Conservation (phyloP, 2,888 invertebrate species). For the Caenorhabditis becei region DNA sequence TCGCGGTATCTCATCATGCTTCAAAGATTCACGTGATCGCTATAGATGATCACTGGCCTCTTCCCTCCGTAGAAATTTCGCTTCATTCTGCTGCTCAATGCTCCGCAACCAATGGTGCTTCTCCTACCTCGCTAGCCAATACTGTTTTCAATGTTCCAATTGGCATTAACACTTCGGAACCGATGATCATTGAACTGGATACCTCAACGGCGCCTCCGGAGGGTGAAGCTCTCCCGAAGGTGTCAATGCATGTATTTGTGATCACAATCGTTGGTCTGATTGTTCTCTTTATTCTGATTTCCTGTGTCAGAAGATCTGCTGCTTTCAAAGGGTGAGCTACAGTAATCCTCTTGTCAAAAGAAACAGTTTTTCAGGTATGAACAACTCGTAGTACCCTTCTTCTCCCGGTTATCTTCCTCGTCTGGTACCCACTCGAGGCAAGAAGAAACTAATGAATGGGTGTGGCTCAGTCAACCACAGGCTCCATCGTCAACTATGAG, state of each 20-base stretch:
- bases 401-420: conserved; percentile 75
- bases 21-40: conserved; percentile 57
- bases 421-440: conserved; percentile 61
- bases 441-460: conserved; percentile 78
- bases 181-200: conserved; percentile 1
- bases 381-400: conserved; percentile 77
- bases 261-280: conserved; percentile 40
- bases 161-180: conserved; percentile 33
- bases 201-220: neutral
- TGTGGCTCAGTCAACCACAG: conserved; percentile 73
- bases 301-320: conserved; percentile 39
- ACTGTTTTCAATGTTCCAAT: conserved; percentile 55
- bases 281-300: conserved; percentile 25
- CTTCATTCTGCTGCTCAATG: conserved; percentile 41
- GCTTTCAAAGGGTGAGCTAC: conserved; percentile 54
- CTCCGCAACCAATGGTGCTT: conserved; percentile 34
- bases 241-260: conserved; percentile 53
- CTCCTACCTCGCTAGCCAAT: conserved; percentile 35
- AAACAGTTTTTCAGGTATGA: conserved; percentile 73
- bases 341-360: neutral
- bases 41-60: conserved; percentile 43
- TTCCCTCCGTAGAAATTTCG: conserved; percentile 56
- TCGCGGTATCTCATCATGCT: conserved; percentile 68
- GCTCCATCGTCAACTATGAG: conserved; percentile 54
- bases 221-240: conserved; percentile 7